A percentile compares a stretch with the other conserved stretches of the same genome.
These are phyloP conservation scores for Lasius fuliginosus DNA, from an alignment of 2,888 invertebrate species.

Conservation along the genomic window DNA sequence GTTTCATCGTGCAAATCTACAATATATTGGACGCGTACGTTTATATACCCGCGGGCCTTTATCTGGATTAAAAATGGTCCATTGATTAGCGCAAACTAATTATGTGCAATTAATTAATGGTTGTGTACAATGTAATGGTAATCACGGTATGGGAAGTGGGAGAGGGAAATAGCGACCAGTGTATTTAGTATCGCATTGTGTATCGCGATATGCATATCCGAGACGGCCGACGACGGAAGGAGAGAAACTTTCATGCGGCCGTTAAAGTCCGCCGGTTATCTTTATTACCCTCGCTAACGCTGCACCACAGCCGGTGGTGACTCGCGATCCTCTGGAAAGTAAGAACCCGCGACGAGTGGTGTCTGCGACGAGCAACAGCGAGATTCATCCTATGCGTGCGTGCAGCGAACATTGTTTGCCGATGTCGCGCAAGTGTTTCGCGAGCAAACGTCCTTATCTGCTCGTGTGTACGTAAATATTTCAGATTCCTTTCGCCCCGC, in stretches of 20 bases:
- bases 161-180: background rate
- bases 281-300: slow-evolving; percentile 39
- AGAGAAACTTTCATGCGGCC: slow-evolving; percentile 16
- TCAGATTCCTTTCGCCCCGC: slow-evolving; percentile 58
- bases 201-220: slow-evolving; percentile 5
- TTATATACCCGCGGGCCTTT: background rate
- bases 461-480: slow-evolving; percentile 68
- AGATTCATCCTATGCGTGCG: slow-evolving; percentile 40
- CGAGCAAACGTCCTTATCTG: slow-evolving; percentile 73
- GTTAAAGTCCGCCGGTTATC: slow-evolving; percentile 34
- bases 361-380: slow-evolving; percentile 38
- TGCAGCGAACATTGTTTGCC: slow-evolving; percentile 67
- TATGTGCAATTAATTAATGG: slow-evolving; percentile 33
- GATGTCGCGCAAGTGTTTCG: slow-evolving; percentile 72
- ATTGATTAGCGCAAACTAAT: slow-evolving; percentile 41
- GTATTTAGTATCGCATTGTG: background rate
- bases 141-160: background rate
- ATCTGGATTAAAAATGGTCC: background rate
- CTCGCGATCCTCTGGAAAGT: slow-evolving; percentile 6
- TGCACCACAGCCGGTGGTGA: background rate
- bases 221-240: background rate
- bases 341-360: background rate
- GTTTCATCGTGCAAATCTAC: slow-evolving; percentile 21
- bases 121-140: background rate
- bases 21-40: background rate